Evolutionary conservation across 2,797 vertebrate genomes (phyloP).

Genomic region (Pipistrellus pipistrellus): DNA sequence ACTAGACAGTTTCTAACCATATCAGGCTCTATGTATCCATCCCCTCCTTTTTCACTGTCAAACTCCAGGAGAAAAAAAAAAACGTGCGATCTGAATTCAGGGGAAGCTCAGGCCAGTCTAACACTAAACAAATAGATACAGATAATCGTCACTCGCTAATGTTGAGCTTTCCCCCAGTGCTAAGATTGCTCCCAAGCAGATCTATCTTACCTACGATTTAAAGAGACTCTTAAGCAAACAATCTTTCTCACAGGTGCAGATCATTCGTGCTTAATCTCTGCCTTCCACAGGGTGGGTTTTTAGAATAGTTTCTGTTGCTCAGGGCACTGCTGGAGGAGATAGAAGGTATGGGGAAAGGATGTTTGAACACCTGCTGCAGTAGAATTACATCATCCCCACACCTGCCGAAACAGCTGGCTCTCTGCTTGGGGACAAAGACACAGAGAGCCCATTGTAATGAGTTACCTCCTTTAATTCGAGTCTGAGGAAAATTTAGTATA

Average conservation of each 20-base stretch:
- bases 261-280: slow-evolving; percentile 55
- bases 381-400: not conserved
- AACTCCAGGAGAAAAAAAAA: not conserved
- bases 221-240: slow-evolving; percentile 49
- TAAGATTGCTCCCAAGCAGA: slow-evolving; percentile 26
- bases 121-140: not conserved
- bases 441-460: slow-evolving; percentile 66
- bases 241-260: slow-evolving; percentile 43
- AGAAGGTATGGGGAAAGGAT: not conserved
- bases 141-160: not conserved
- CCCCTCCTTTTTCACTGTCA: not conserved
- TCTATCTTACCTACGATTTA: slow-evolving; percentile 24
- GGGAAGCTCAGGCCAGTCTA: not conserved
- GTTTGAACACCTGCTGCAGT: slow-evolving; percentile 53
- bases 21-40: not conserved
- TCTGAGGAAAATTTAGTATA: slow-evolving; percentile 60
- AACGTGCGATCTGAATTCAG: not conserved
- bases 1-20: not conserved
- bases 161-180: not conserved
- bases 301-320: slow-evolving; percentile 58
- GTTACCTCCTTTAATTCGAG: slow-evolving; percentile 62
- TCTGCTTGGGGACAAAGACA: slow-evolving; percentile 14
- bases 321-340: not conserved
- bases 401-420: slow-evolving; percentile 71
- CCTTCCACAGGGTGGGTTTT: not conserved